These are phyloP conservation scores for Bombus waltoni DNA, from an alignment of 1,140 invertebrate genomes.

Conservation along the genomic window DNA sequence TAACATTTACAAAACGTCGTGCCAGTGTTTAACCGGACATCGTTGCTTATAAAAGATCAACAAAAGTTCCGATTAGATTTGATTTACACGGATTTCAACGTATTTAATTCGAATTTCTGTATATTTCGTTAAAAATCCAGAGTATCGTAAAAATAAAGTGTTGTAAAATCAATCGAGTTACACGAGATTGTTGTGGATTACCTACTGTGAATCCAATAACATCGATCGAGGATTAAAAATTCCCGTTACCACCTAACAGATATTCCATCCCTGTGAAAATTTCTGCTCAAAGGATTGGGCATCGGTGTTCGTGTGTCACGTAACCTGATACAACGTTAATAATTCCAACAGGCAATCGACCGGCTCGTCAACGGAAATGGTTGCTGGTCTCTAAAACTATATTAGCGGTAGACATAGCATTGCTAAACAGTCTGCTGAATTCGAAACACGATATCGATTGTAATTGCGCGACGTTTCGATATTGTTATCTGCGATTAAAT, in stretches of 20 bases:
- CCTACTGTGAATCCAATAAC: not conserved
- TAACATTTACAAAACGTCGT: no score
- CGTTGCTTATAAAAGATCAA: no score
- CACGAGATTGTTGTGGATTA: not conserved
- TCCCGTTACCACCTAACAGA: not conserved
- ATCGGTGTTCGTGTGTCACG: no score
- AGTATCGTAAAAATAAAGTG: not conserved
- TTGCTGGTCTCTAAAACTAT: not conserved
- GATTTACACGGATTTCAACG: not conserved
- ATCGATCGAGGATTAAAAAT: not conserved
- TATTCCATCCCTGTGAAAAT: not conserved
- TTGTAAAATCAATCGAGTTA: not conserved
- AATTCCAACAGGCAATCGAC: not conserved
- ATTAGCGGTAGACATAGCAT: not conserved
- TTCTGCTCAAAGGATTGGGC: not conserved
- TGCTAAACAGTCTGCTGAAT: conserved; percentile 10
- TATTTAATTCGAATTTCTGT: not conserved
- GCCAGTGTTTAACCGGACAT: no score
- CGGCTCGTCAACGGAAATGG: no score
- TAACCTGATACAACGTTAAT: conserved; percentile 10
- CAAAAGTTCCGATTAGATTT: no score
- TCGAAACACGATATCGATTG: conserved; percentile 5
- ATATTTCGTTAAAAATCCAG: not conserved
- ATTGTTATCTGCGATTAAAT: not conserved
- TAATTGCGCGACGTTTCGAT: conserved; percentile 3